A percentile compares a stretch with the other conserved stretches of the same genome.
These are phyloP conservation scores for Coracias cyanogaster DNA, from an alignment of 2,797 vertebrate species.

Conservation along the genomic window DNA sequence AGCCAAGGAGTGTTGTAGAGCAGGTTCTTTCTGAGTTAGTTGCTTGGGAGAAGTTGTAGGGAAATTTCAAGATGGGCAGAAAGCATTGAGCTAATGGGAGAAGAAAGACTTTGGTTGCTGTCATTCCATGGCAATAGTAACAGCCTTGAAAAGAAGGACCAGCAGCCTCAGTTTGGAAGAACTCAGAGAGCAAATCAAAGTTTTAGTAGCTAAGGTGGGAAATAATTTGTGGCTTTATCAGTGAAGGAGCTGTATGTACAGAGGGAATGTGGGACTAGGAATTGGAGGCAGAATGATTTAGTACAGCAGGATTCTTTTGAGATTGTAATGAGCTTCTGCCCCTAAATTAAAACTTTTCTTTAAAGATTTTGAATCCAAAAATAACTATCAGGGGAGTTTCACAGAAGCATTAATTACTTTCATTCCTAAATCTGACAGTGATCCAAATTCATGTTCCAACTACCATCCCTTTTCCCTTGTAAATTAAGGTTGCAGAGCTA, in stretches of 20 bases:
- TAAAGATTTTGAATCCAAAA: constrained; percentile 72
- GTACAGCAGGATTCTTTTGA: constrained; percentile 57
- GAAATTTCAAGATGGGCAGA: background rate
- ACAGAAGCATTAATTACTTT: constrained; percentile 75
- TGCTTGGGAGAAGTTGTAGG: background rate
- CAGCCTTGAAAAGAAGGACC: background rate
- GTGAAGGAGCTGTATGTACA: background rate
- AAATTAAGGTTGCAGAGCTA: constrained; percentile 71
- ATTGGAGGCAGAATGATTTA: constrained; percentile 61
- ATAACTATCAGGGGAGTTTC: constrained; percentile 71
- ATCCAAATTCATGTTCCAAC: constrained; percentile 72
- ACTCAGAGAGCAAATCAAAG: background rate
- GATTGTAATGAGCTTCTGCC: constrained; percentile 71
- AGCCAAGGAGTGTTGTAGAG: background rate
- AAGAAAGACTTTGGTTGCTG: background rate
- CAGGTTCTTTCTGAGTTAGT: background rate
- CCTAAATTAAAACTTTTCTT: constrained; percentile 74
- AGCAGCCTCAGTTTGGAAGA: background rate
- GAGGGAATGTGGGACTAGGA: background rate
- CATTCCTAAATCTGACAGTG: constrained; percentile 66
- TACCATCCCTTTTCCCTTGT: constrained; percentile 59
- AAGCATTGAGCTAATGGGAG: background rate
- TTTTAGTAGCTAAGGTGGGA: background rate
- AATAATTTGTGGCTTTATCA: constrained; percentile 20
- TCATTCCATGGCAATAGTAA: background rate